Base-by-base conservation (phyloP, 2,888 invertebrate genomes). In the Xestia sexstrigata region DNA sequence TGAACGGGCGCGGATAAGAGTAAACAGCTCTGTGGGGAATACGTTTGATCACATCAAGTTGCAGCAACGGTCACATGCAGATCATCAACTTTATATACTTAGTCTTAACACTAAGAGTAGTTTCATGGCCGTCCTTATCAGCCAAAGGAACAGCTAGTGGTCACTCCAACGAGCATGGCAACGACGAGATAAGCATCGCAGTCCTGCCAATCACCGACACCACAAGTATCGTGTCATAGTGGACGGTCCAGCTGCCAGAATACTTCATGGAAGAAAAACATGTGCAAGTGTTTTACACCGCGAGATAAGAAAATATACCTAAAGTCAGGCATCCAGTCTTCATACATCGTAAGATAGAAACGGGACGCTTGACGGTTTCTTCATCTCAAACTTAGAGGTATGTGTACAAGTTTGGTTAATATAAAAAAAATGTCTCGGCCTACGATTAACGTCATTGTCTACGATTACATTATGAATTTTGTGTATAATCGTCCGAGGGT, bases 281-380 rank as follows among this genome's bases (percentile, higher is more conserved):
- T 17, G n/a, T 11, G n/a, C 8, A 52, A 30, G 26, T 39, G 23
- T 26, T 20, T 23, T 3, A 47, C 15, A 52, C 42, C 26, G n/a
- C 30, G 17, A 47, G 52, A 55, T 13, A 78, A 55, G 78, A 55
- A 68, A 70, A 42, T n/a, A 58, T 58, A 70, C 20, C 9, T 17
- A n/a, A n/a, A 60, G 79, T 77, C 79, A 71, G 45, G 71, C 26
- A 79, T 49, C 26, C 60, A 71, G 80, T 52, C 60, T 49, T 26
- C 30, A 58, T 58, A 30, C 26, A 42, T 70, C 76, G 13, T 30
- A 79, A 45, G 49, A 60, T 9, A 79, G 20, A 79, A 79, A 47
- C 49, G 9, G 77, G 60, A 42, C 9, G 72, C 72, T 80, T 80
- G 72, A 71, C 72, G 72, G 80, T 49, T 60, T 79, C 49, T 62